Evolutionary conservation across 1,140 invertebrate genomes (phyloP).

Genomic region (Oreohelix idahoensis): DNA sequence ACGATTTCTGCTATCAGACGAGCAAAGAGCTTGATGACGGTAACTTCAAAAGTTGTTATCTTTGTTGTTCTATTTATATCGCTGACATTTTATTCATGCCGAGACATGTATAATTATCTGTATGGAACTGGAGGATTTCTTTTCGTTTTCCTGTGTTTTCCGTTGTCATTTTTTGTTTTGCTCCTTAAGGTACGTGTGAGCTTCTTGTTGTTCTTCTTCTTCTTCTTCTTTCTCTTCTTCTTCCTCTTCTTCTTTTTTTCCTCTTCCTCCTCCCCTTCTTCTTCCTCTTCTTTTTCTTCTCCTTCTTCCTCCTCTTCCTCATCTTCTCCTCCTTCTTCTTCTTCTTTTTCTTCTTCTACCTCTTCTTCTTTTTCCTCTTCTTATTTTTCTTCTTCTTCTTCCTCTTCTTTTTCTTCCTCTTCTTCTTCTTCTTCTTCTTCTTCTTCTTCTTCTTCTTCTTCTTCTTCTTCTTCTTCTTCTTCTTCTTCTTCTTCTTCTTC

Average conservation of each 20-base stretch:
- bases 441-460: neutral
- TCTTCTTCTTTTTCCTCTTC: too few relatives aligned
- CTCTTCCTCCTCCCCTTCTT: neutral
- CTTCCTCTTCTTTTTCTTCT: too few relatives aligned
- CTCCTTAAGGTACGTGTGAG: neutral
- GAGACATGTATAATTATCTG: too few relatives aligned
- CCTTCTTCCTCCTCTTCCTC: too few relatives aligned
- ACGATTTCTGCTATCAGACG: too few relatives aligned
- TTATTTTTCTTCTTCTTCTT: neutral
- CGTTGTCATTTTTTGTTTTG: neutral
- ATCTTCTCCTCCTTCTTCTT: neutral
- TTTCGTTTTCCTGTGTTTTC: neutral
- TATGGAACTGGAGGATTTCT: neutral
- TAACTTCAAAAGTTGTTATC: too few relatives aligned
- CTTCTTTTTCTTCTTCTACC: neutral
- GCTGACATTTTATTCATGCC: too few relatives aligned
- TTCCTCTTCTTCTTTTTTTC: conserved; percentile 6
- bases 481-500: neutral
- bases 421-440: neutral
- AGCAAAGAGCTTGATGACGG: too few relatives aligned
- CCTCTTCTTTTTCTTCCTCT: neutral
- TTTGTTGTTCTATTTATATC: too few relatives aligned
- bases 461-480: neutral
- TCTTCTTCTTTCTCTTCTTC: neutral
- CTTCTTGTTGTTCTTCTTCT: neutral